phyloP scores from a whole-genome alignment of 1,140 invertebrate genomes.

The Littorina saxatilis region DNA sequence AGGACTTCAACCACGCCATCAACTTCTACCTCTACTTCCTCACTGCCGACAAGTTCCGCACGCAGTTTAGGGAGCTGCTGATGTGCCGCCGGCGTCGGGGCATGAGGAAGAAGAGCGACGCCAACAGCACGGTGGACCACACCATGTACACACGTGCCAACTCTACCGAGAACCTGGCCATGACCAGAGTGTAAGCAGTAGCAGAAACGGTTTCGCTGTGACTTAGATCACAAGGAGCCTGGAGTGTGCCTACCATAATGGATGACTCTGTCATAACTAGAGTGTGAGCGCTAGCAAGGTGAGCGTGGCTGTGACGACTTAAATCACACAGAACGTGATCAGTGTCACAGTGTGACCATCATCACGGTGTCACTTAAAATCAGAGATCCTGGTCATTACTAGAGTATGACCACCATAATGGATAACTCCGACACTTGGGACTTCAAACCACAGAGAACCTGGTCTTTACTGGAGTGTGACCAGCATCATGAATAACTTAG shows the following conservation, averaged over 20 bases:
- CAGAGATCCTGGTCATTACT: no score
- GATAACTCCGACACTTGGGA: no score
- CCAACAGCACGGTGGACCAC: not conserved
- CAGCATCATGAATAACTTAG: no score
- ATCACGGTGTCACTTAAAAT: no score
- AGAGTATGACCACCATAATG: no score
- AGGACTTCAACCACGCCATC: constrained; percentile 60
- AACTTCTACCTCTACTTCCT: constrained; percentile 68
- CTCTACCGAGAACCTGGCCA: constrained; percentile 22
- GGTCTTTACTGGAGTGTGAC: no score
- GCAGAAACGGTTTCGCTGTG: not conserved
- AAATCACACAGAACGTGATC: not conserved
- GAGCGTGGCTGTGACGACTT: not conserved
- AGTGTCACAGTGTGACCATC: not conserved
- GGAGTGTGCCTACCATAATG: not conserved
- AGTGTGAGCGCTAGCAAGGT: not conserved
- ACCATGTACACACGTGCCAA: constrained; percentile 26
- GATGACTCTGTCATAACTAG: not conserved
- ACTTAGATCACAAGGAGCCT: not conserved
- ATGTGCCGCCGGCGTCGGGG: constrained; percentile 13
- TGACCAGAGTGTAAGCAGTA: not conserved
- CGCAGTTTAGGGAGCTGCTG: constrained; percentile 43
- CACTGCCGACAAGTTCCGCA: constrained; percentile 57
- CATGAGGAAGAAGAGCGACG: constrained; percentile 29
- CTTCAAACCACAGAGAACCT: no score